phyloP scores from a whole-genome alignment of 2,888 invertebrate genomes.

The Nymphalis polychloros region DNA sequence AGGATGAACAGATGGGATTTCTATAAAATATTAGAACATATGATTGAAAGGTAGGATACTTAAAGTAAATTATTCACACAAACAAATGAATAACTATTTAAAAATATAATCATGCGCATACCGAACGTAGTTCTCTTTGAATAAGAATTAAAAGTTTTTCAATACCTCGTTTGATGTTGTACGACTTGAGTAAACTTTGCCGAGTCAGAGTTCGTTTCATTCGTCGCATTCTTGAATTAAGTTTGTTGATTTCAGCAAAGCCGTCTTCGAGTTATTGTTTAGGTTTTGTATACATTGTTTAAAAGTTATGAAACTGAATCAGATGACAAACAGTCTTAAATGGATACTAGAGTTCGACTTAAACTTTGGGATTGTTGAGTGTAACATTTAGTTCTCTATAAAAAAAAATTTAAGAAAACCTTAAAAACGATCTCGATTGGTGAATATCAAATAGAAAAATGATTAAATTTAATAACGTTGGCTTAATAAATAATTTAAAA shows the following conservation, averaged over 20 bases:
- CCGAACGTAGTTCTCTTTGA: constrained; percentile 21
- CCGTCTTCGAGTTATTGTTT: constrained; percentile 41
- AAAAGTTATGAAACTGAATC: constrained; percentile 38
- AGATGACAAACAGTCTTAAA: constrained; percentile 42
- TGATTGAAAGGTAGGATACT: constrained; percentile 78
- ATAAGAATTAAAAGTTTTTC: constrained; percentile 36
- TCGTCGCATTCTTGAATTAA: constrained; percentile 40
- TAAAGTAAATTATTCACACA: not conserved
- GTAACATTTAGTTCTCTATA: constrained; percentile 14
- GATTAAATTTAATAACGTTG: constrained; percentile 10
- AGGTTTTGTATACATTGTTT: constrained; percentile 43
- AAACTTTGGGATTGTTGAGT: constrained; percentile 12
- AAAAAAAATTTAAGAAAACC: too few species aligned
- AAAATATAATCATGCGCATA: constrained; percentile 20
- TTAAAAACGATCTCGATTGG: not conserved
- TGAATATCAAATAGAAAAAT: not conserved
- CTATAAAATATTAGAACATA: constrained; percentile 83
- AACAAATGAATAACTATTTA: not conserved
- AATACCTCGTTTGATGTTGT: constrained; percentile 34
- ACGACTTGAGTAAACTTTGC: constrained; percentile 37
- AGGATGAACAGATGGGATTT: constrained; percentile 84
- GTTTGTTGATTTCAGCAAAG: constrained; percentile 41
- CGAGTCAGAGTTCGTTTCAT: constrained; percentile 38
- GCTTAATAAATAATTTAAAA: constrained; percentile 37
- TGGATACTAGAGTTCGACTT: constrained; percentile 33